Conservation (phyloP, 2,113 vertebrate species). For the Oreochromis tanganicae region DNA sequence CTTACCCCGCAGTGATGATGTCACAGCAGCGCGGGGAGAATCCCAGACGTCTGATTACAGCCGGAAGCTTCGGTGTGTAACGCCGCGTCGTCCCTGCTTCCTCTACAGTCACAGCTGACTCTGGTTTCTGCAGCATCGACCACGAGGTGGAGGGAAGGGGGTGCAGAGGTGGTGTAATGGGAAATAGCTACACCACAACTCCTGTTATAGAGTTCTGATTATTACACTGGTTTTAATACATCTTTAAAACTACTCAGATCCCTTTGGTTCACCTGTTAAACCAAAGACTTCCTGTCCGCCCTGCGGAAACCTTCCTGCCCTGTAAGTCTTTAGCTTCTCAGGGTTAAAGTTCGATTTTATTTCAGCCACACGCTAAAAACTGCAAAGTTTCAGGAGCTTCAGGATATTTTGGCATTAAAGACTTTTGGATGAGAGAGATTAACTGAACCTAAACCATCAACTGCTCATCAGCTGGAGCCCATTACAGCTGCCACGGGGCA, state of each 20-base stretch:
- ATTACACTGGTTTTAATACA: neutral
- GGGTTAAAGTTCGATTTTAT: accelerated
- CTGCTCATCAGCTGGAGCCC: neutral
- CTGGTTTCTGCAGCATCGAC: neutral
- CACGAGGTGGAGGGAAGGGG: neutral
- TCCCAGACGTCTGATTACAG: constrained; percentile 46
- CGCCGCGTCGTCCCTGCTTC: constrained; percentile 14
- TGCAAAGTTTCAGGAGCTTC: neutral
- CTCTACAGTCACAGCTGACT: constrained; percentile 29
- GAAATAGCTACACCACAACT: neutral
- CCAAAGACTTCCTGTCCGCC: neutral
- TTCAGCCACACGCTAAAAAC: neutral
- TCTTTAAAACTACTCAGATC: neutral
- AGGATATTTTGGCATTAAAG: accelerated
- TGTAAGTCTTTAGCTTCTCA: neutral
- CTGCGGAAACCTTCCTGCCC: neutral
- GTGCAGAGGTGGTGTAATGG: neutral
- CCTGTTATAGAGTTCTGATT: neutral
- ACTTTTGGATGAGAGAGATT: neutral
- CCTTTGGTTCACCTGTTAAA: neutral
- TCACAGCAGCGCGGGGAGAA: constrained; percentile 34
- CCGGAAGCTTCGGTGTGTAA: constrained; percentile 5
- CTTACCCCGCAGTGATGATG: constrained; percentile 10
- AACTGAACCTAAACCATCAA: neutral
- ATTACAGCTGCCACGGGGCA: neutral